Evolutionary conservation across 2,797 vertebrate species (phyloP).

Genomic region (Sphenopsis melanotis): DNA sequence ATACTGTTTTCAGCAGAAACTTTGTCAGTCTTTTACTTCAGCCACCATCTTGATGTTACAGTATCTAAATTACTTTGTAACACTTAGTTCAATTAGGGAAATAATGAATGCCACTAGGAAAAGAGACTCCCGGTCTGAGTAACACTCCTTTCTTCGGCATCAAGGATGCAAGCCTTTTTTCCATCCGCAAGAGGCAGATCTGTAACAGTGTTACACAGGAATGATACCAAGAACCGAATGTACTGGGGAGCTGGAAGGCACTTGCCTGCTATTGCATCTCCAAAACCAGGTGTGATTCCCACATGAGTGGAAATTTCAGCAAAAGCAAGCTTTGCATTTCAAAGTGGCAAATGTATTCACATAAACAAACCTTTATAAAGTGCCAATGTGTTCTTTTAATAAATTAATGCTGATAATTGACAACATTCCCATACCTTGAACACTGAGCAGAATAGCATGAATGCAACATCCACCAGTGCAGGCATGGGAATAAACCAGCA

Average conservation of each 20-base stretch:
- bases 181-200: not conserved
- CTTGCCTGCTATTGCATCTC: not conserved
- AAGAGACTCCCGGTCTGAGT: not conserved
- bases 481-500: not conserved
- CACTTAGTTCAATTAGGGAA: not conserved
- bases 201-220: not conserved
- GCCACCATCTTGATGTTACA: not conserved
- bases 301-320: rapidly evolving
- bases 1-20: not conserved
- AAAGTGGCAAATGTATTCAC: not conserved
- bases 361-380: not conserved
- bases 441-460: rapidly evolving
- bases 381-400: not conserved
- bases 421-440: not conserved
- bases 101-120: not conserved
- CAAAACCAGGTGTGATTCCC: not conserved
- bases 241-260: not conserved
- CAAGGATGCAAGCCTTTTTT: not conserved
- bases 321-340: not conserved
- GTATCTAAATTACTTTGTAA: not conserved
- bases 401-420: not conserved
- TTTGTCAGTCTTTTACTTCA: not conserved
- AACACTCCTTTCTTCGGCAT: not conserved
- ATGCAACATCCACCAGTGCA: not conserved
- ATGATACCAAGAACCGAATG: not conserved